Evolutionary conservation across 2,888 invertebrate species (phyloP), one percentile per base, ranked within the genome.

Genomic region (Sminthurides aquaticus): DNA sequence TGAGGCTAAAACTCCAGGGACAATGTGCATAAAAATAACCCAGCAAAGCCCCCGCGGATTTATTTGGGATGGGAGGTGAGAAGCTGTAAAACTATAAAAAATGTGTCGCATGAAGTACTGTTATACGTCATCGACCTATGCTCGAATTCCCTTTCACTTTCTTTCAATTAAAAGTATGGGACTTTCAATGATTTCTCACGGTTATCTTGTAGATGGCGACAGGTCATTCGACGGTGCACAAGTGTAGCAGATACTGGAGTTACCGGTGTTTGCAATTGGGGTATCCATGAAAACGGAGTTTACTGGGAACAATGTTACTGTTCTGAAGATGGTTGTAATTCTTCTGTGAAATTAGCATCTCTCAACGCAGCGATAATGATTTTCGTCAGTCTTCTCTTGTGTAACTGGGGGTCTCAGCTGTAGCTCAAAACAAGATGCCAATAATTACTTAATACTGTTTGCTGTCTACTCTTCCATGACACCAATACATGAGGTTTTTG

Each of bases 241-340:
- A 91, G 91, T 0, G 90, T 93, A 0, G 87, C 93, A 0, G 91
- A 90, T 73, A 91, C 89, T 1, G 93, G 93, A 68, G 91, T 92
- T 0, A 92, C 95, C 0, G 94, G 93, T 62, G 95, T 96, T 0
- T 97, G 97, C 77, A 92, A 95, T 77, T 97, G 96, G 96, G 91
- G 93, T 22, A 91, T 97, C 63, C 87, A 91, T 74, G 89, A 91
- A 71, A 95, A 95, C 75, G 96, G 96, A 2, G 90, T 91, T 0
- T 97, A 95, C 78, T 94, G 92, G 91, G 95, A 97, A 78, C 93
- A 95, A 76, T 97, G 97, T 76, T 97, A 96, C 77, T 97, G 96
- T 78, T 88, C 92, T 0, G 84, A 87, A 66, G 94, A 97, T 76
- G 88, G 89, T 70, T 97, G 96, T 78, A 97, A 96, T 77, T 75